Evolutionary conservation across 2,113 vertebrate species (phyloP).

Genomic region (Platysternon megacephalum): DNA sequence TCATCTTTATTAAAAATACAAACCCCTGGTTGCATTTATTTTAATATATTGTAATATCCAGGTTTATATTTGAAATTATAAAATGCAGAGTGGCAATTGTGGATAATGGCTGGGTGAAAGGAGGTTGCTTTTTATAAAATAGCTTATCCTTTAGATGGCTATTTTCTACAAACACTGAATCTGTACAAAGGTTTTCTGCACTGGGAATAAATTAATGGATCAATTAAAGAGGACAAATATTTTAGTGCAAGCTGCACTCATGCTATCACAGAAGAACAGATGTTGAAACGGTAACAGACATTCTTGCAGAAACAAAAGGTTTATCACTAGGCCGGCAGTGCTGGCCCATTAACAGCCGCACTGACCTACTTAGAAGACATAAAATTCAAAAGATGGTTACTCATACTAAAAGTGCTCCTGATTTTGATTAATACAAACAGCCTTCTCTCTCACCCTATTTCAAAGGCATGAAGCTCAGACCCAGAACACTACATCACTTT

Average conservation of each 20-base stretch:
- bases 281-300: conserved; percentile 23
- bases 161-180: conserved; percentile 49
- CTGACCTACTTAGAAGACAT: conserved; percentile 62
- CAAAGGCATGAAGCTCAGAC: conserved; percentile 48
- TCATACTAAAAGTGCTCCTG: background rate
- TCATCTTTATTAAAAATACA: background rate
- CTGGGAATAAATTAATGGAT: conserved; percentile 64
- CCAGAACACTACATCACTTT: background rate
- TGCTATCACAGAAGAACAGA: conserved; percentile 57
- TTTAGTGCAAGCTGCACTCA: conserved; percentile 17
- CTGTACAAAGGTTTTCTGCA: conserved; percentile 50
- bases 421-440: background rate
- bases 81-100: background rate
- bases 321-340: conserved; percentile 29
- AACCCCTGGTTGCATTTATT: background rate
- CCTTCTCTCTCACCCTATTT: background rate
- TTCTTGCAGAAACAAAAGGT: conserved; percentile 58
- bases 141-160: conserved; percentile 28
- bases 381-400: background rate
- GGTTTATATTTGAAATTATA: background rate
- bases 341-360: background rate
- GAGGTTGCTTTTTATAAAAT: conserved; percentile 1
- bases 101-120: background rate
- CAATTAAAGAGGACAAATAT: conserved; percentile 52
- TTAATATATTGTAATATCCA: background rate